Base-by-base conservation (phyloP, 92 coral and sea anemone species). In the Umimayanthus kanabou region DNA sequence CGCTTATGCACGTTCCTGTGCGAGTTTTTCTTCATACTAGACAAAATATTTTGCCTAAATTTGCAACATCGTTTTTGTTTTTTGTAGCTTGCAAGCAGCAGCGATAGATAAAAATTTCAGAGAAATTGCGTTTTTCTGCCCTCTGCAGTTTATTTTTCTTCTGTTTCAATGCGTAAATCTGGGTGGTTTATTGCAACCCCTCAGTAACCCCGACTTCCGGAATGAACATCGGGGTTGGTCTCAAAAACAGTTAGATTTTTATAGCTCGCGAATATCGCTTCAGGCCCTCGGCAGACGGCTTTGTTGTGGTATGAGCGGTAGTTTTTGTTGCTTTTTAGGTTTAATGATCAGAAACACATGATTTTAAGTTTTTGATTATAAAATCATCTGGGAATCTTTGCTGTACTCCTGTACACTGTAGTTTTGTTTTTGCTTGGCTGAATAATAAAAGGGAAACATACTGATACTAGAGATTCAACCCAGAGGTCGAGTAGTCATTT, bases 251-350 rank as follows among this genome's bases (percentile, higher is more conserved):
- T 80, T 47, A 30, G 45, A 55, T 49, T 15, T 28, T 28, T 2
- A 15, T 15, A 33, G 33, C 39, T 57, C 61, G 25, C 15, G 15
- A 55, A 49, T 55, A n/a, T 79, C 55, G 83, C 83, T 76, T 1
- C 53, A 73, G 79, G 91, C 88, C 58, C 37, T 65, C 87, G 80
- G 84, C 29, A 9, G 1, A 73, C 40, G 87, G 69, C 69, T 73
- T 39, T 81, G 43, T 82, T 50, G 71, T 81, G 79, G 55, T 61
- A 79, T 70, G 39, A 47, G 57, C 84, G 71, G 84, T 33, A 9
- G 57, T 53, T 53, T 58, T 80, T 80, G 58, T 76, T 47, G 80
- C 58, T 42, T 43, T 42, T 10, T 76, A 8, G 23, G 55, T 22
- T 39, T 6, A 61, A 22, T 61, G 69, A 20, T 5, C 69, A 61